Evolutionary conservation across 2,113 vertebrate genomes (phyloP), one percentile per base, ranked within the genome.

Genomic region (Myotis davidii): DNA sequence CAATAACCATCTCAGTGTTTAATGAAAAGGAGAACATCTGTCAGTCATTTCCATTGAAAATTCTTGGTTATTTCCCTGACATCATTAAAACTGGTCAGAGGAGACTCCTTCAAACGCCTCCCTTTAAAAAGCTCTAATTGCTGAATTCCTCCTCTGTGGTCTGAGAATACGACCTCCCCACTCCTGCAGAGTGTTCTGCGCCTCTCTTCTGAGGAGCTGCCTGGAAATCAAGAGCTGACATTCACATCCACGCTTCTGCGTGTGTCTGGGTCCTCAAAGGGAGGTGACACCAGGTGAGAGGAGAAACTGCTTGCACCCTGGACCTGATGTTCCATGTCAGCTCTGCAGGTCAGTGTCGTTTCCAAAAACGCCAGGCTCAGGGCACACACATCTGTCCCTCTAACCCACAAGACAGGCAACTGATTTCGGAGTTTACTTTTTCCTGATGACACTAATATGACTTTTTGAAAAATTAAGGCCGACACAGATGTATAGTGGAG

Each of bases 391-490:
- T 65, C 79, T 79, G 83, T 72, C 61, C 92, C 23, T 39, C 45
- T 29, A 50, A 37, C 50, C 32, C 94, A 50, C 25, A 11, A 77
- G 79, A 23, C 1, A 65, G 34, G 29, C 85, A 85, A 83, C 54
- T 42, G 45, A 65, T 29, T 54, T 4, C 12, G 39, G 56, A 11
- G 42, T 17, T 72, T 34, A 0, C 37, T 70, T 90, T 42, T 25
- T 52, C 54, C 39, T 74, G 18, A 52, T 64, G 34, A 32, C 34
- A 48, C 13, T 72, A 81, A n/a, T 25, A 52, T 83, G 21, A 18
- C 9, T 85, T 61, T 25, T 48, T 34, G 27, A 76, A 76, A 88
- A 85, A 85, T 84, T 52, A 94, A 96, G 70, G 59, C 27, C 92
- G 29, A 92, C 39, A 45, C 18, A n/a, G 37, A 37, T 86, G 6